These are phyloP conservation scores for Lasiurus cinereus DNA, from an alignment of 2,113 vertebrate genomes.

Conservation along the genomic window DNA sequence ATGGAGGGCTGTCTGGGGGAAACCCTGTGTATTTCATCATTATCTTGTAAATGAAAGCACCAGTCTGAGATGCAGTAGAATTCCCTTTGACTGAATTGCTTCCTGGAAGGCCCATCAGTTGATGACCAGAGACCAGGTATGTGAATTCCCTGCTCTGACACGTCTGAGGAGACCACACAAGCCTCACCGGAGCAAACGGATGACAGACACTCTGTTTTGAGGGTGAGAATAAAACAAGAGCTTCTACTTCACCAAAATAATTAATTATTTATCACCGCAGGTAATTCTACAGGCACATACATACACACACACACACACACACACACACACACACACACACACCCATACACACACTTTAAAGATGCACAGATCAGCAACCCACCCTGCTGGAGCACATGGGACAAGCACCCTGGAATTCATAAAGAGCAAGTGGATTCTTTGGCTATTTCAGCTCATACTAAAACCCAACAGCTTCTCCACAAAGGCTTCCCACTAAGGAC, in stretches of 20 bases:
- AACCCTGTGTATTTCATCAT: background rate
- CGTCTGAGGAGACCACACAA: background rate
- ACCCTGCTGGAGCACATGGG: background rate
- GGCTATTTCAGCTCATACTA: background rate
- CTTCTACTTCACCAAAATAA: fast-evolving
- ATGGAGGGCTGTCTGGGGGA: background rate
- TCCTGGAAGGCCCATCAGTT: background rate
- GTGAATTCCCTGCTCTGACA: background rate
- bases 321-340: no score
- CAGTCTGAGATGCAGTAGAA: background rate
- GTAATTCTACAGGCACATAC: background rate
- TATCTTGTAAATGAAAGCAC: background rate
- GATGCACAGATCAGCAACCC: background rate
- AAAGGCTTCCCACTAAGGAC: background rate
- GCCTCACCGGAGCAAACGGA: background rate
- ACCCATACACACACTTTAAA: background rate
- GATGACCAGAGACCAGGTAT: background rate
- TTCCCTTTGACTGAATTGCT: background rate
- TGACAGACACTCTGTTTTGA: background rate
- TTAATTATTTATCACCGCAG: background rate
- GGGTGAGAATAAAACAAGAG: background rate
- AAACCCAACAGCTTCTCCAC: background rate
- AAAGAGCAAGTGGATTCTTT: background rate
- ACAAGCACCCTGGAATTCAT: background rate
- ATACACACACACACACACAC: fast-evolving